Evolutionary conservation across 30 jellyfish, hydroid and myxozoan species (phyloP).

Genomic region (Nemopilema nomurai): DNA sequence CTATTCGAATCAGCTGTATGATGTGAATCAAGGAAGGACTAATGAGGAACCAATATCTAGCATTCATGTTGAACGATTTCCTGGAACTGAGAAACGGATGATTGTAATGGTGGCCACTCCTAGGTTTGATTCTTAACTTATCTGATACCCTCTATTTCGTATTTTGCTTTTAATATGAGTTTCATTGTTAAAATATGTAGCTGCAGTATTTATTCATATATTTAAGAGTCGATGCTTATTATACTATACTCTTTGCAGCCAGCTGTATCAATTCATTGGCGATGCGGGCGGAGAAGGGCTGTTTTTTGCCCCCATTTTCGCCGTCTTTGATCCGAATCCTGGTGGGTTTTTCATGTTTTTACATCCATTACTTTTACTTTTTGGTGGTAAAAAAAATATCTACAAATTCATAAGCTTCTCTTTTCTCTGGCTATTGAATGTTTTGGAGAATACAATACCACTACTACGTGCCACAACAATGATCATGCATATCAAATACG

Average conservation of each 20-base stretch:
- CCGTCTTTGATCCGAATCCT: slow-evolving; percentile 82
- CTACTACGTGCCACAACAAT: too few relatives aligned
- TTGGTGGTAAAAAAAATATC: not conserved
- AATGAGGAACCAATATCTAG: slow-evolving; percentile 82
- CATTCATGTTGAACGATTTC: slow-evolving; percentile 73
- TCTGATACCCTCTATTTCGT: not conserved
- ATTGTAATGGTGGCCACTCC: slow-evolving; percentile 79
- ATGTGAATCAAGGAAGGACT: slow-evolving; percentile 69
- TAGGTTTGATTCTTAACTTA: slow-evolving; percentile 49
- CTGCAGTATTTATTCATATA: too few relatives aligned
- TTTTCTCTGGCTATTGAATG: too few relatives aligned
- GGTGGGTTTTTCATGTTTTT: slow-evolving; percentile 63
- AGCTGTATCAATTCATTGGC: slow-evolving; percentile 93
- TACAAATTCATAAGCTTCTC: too few relatives aligned
- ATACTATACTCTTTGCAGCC: slow-evolving; percentile 75
- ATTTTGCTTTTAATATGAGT: too few relatives aligned
- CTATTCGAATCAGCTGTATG: slow-evolving; percentile 59
- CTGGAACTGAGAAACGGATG: slow-evolving; percentile 68
- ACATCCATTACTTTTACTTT: not conserved
- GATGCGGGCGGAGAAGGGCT: slow-evolving; percentile 85
- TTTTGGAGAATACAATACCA: too few relatives aligned
- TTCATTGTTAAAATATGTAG: too few relatives aligned
- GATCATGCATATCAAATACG: too few relatives aligned
- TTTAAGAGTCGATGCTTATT: too few relatives aligned
- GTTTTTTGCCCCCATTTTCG: slow-evolving; percentile 73